Percentiles rank a stretch among this genome's conserved stretches.
phyloP scores from a whole-genome alignment of 2,113 vertebrate genomes.

The Balaenoptera acutorostrata region DNA sequence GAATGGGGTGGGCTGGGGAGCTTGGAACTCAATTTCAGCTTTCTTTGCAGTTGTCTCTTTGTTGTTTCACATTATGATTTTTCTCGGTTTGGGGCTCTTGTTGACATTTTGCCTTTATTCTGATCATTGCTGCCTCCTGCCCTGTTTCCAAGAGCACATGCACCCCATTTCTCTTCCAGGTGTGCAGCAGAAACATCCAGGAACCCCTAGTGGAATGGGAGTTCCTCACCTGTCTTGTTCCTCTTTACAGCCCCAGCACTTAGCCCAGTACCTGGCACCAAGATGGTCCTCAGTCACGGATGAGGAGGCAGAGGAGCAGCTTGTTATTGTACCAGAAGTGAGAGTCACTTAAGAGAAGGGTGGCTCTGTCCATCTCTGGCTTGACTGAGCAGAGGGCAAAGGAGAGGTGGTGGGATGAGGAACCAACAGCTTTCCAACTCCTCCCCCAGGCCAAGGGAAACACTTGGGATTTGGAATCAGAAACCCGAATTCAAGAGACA shows the following conservation, averaged over 20 bases:
- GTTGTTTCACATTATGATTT: not conserved
- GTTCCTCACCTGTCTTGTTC: not conserved
- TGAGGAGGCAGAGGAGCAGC: not conserved
- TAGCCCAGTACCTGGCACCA: not conserved
- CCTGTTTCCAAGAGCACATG: not conserved
- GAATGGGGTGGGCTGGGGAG: fast-evolving
- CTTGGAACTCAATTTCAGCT: not conserved
- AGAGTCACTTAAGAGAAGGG: not conserved
- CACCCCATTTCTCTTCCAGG: not conserved
- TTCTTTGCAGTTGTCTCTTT: not conserved
- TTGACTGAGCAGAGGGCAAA: not conserved
- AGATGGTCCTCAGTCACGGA: not conserved
- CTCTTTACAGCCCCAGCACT: not conserved
- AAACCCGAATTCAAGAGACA: not conserved
- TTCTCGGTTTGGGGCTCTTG: not conserved
- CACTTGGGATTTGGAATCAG: not conserved
- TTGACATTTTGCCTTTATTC: not conserved
- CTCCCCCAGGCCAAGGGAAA: not conserved
- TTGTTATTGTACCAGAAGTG: not conserved
- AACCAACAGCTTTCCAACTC: not conserved
- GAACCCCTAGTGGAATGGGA: not conserved
- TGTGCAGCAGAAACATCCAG: not conserved
- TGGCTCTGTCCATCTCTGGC: not conserved
- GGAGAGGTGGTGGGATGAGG: not conserved
- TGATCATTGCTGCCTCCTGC: not conserved